A percentile compares a stretch with the other conserved stretches of the same genome.
Evolutionary conservation across 2,888 invertebrate species (phyloP).

Genomic region (Rhogogaster chlorosoma): DNA sequence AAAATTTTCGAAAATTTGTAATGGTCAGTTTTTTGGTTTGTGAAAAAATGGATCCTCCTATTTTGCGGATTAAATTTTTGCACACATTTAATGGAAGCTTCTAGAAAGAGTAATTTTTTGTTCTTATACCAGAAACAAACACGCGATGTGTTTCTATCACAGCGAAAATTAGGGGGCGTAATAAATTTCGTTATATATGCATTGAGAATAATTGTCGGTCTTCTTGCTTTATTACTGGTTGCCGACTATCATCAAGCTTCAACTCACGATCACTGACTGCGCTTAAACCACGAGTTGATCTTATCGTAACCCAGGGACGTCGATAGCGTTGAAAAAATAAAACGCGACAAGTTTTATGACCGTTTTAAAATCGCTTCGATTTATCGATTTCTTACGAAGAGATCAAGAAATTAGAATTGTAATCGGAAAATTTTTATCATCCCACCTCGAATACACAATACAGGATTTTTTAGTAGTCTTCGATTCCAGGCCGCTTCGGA

Average conservation of each 20-base stretch:
- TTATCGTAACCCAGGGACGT: conserved; percentile 26
- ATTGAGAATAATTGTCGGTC: conserved; percentile 6
- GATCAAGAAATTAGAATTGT: not conserved
- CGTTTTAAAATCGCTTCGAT: not conserved
- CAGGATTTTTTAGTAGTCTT: not conserved
- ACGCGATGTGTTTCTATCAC: not conserved
- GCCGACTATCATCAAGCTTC: conserved; percentile 15
- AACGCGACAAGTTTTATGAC: not conserved
- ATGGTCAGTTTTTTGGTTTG: not conserved
- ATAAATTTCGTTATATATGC: not conserved
- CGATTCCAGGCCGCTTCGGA: not conserved
- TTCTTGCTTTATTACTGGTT: not conserved
- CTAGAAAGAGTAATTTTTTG: not conserved
- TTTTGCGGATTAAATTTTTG: too few species aligned
- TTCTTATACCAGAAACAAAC: not conserved
- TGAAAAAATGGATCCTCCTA: too few species aligned
- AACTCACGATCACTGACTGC: conserved; percentile 23
- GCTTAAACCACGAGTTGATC: conserved; percentile 24
- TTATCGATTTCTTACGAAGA: not conserved
- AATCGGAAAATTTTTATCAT: not conserved
- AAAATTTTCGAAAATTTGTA: not conserved
- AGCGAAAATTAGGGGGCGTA: not conserved
- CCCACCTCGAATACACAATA: not conserved
- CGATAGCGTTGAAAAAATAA: conserved; percentile 1
- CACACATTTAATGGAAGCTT: not conserved